phyloP scores from a whole-genome alignment of 2,113 vertebrate species.

The Hystrix cristata region DNA sequence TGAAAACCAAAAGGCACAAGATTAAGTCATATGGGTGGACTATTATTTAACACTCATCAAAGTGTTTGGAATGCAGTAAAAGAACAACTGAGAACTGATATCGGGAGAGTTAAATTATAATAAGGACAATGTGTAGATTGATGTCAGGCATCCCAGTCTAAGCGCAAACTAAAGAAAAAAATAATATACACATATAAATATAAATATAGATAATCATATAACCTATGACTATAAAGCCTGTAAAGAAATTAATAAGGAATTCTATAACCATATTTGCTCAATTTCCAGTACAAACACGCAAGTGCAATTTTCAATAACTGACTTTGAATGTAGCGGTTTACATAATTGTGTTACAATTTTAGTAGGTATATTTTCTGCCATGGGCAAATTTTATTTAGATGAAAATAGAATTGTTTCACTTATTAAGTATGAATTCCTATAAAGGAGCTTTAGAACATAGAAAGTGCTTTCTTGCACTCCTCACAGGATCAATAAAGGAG shows the following conservation, averaged over 20 bases:
- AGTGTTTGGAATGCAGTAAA: background rate
- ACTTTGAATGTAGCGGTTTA: background rate
- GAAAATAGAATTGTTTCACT: conserved; percentile 24
- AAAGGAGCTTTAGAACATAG: background rate
- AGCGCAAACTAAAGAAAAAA: background rate
- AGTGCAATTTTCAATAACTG: conserved; percentile 25
- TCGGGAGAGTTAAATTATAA: background rate
- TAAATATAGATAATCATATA: background rate
- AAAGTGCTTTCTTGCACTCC: conserved; percentile 39
- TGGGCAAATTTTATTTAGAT: background rate
- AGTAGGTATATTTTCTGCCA: background rate
- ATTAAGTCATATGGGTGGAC: background rate
- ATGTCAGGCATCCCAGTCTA: background rate
- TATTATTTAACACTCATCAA: background rate
- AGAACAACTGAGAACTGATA: background rate
- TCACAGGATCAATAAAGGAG: conserved; percentile 51
- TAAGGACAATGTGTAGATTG: background rate
- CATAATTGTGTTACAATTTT: conserved; percentile 21
- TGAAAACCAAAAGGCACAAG: background rate
- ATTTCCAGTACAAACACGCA: background rate
- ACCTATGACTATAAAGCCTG: background rate
- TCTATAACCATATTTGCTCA: background rate
- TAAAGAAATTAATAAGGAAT: background rate
- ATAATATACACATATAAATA: background rate
- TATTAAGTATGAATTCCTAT: conserved; percentile 28